Percentiles rank a stretch among this genome's conserved stretches.
These are phyloP conservation scores for Pseudomyrmex sp. DNA, from an alignment of 1,140 invertebrate genomes.

Conservation along the genomic window DNA sequence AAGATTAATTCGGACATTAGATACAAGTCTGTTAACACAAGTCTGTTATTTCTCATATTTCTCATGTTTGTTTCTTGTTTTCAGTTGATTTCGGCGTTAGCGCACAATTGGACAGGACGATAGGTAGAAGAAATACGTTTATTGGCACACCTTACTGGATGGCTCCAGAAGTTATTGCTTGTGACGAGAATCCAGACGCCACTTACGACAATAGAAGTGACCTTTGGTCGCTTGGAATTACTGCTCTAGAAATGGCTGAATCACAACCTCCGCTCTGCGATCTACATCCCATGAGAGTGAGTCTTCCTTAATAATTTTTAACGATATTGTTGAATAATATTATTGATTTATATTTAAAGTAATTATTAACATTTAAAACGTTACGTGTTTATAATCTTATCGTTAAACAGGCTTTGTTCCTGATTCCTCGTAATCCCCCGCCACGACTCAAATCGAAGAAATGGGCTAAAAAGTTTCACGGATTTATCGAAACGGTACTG, in stretches of 20 bases:
- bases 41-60: slow-evolving; percentile 16
- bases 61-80: slow-evolving; percentile 68
- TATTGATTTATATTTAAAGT: slow-evolving; percentile 26
- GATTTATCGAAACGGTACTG: slow-evolving; percentile 94
- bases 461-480: slow-evolving; percentile 98
- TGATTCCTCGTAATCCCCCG: slow-evolving; percentile 99
- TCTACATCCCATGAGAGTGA: slow-evolving; percentile 98
- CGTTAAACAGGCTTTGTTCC: slow-evolving; percentile 91
- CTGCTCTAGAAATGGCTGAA: slow-evolving; percentile 99
- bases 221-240: slow-evolving; percentile 99
- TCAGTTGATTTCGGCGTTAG: slow-evolving; percentile 99
- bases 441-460: slow-evolving; percentile 99
- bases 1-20: slow-evolving; percentile 67
- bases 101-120: slow-evolving; percentile 99
- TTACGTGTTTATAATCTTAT: no score
- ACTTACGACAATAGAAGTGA: slow-evolving; percentile 99
- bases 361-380: neutral
- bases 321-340: neutral
- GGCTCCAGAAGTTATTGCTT: slow-evolving; percentile 99
- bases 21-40: neutral
- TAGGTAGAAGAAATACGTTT: slow-evolving; percentile 99
- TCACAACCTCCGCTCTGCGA: slow-evolving; percentile 99
- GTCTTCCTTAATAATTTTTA: slow-evolving; percentile 50
- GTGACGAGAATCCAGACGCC: slow-evolving; percentile 99
- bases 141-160: slow-evolving; percentile 99